Conservation (phyloP, 2,113 vertebrate species). For the Montifringilla adamsi region DNA sequence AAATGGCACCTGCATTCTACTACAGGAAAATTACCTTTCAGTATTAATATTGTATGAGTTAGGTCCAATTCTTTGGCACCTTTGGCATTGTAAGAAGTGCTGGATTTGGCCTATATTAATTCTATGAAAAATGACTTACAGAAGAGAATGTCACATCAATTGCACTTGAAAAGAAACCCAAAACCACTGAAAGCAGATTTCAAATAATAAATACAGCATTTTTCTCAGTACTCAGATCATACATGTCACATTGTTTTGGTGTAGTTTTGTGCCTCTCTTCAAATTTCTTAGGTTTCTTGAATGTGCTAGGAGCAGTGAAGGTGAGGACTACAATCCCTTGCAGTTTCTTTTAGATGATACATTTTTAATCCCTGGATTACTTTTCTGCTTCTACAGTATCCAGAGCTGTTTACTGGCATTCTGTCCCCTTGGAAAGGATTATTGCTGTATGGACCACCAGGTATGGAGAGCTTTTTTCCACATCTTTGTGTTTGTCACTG, state of each 20-base stretch:
- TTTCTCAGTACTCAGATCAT: not conserved
- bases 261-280: not conserved
- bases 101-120: not conserved
- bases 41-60: not conserved
- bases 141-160: not conserved
- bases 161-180: not conserved
- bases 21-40: not conserved
- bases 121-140: not conserved
- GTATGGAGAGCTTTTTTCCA: slow-evolving; percentile 52
- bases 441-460: slow-evolving; percentile 92
- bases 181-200: not conserved
- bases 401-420: slow-evolving; percentile 92
- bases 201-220: not conserved
- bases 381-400: slow-evolving; percentile 79
- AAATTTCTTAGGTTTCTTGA: not conserved
- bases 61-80: not conserved
- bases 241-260: not conserved
- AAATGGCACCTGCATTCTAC: not conserved
- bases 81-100: not conserved
- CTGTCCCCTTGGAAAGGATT: slow-evolving; percentile 95
- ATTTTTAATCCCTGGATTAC: not conserved
- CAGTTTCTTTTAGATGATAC: not conserved
- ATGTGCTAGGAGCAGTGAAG: not conserved
- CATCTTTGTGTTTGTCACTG: not conserved
- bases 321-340: not conserved